Conservation (phyloP, 2,113 vertebrate genomes). For the Clarias macrocephalus region DNA sequence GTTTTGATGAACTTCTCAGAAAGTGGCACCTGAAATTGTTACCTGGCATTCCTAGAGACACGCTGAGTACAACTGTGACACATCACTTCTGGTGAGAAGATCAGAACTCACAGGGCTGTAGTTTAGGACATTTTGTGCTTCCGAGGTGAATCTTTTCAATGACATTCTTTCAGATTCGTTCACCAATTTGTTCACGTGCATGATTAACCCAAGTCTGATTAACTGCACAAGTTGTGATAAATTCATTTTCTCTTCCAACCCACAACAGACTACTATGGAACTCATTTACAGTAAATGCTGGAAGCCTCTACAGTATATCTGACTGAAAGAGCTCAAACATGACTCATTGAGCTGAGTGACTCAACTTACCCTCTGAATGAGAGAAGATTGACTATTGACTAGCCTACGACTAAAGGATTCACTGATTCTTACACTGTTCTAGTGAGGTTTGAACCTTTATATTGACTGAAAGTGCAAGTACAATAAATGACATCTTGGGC, state of each 20-base stretch:
- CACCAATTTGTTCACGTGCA: background rate
- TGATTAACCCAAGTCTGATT: background rate
- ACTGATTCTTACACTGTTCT: background rate
- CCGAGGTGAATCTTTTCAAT: background rate
- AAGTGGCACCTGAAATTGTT: conserved; percentile 9
- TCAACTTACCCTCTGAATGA: background rate
- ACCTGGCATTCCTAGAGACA: background rate
- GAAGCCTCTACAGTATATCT: background rate
- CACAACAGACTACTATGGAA: background rate
- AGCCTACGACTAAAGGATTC: background rate
- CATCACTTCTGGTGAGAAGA: background rate
- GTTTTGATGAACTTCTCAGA: conserved; percentile 33
- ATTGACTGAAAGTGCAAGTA: background rate
- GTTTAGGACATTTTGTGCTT: background rate
- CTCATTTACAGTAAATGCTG: background rate
- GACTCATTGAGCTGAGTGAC: background rate
- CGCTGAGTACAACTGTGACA: conserved; percentile 13
- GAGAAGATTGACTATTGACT: background rate
- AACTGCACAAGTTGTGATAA: background rate
- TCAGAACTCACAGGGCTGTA: background rate
- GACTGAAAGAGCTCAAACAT: background rate
- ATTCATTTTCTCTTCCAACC: background rate
- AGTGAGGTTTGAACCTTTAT: background rate
- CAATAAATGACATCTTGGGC: background rate
- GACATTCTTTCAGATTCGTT: background rate